Evolutionary conservation across 2,888 invertebrate genomes (phyloP).

Genomic region (Chrysolina americana): DNA sequence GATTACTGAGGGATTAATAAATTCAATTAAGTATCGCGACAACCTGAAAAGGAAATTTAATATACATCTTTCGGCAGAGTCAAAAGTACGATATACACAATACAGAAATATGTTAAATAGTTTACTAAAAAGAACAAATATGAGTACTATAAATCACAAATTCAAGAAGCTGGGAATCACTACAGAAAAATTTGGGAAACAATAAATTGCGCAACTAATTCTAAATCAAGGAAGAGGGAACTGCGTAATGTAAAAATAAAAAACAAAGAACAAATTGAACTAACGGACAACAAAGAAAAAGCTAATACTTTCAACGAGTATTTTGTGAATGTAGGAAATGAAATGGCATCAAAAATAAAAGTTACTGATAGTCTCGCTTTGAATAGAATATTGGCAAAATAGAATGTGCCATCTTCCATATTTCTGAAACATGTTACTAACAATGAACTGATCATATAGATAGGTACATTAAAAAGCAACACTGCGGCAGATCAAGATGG

Average conservation of each 20-base stretch:
- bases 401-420: neutral
- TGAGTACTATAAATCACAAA: too few species aligned
- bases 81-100: too few species aligned
- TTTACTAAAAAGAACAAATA: too few species aligned
- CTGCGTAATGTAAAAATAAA: neutral
- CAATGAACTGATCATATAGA: neutral
- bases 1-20: too few species aligned
- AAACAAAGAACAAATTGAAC: neutral
- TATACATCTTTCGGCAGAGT: too few species aligned
- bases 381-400: neutral
- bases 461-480: neutral
- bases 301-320: neutral
- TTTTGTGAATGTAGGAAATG: too few species aligned
- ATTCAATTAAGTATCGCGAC: too few species aligned
- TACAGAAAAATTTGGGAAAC: conserved; percentile 12
- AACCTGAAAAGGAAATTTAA: too few species aligned
- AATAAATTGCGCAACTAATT: neutral
- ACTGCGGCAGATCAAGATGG: too few species aligned
- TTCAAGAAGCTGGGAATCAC: conserved; percentile 3
- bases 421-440: neutral
- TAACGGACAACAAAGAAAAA: neutral
- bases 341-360: neutral
- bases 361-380: neutral
- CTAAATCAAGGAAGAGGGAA: neutral
- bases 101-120: too few species aligned